These are phyloP conservation scores for Drosophila erecta DNA, from an alignment of 1,140 invertebrate species.

Conservation along the genomic window DNA sequence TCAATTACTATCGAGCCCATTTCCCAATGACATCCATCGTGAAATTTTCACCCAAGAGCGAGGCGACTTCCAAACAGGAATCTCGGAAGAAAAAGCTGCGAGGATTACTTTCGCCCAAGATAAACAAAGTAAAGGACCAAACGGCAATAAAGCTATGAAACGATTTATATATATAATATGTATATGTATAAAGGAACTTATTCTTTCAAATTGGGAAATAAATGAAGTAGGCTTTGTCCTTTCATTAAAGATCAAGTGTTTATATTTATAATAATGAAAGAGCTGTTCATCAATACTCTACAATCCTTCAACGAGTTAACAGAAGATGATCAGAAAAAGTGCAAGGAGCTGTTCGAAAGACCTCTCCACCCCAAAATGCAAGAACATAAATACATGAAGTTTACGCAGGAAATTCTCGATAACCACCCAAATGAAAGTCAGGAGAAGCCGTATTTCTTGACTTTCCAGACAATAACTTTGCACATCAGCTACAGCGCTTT, in stretches of 20 bases:
- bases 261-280: not conserved
- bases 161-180: too few relatives aligned
- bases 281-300: not conserved
- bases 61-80: not conserved
- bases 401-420: not conserved
- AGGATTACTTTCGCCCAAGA: not conserved
- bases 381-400: not conserved
- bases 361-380: not conserved
- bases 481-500: not conserved
- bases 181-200: too few relatives aligned
- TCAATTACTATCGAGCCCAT: not conserved
- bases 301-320: conserved; percentile 4
- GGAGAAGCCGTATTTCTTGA: not conserved
- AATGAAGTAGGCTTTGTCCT: not conserved
- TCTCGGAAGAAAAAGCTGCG: not conserved
- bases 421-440: not conserved
- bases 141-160: too few relatives aligned
- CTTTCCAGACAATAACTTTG: not conserved
- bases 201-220: not conserved
- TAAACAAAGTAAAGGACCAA: not conserved
- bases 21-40: conserved; percentile 11
- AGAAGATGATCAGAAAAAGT: not conserved
- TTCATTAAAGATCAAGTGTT: not conserved
- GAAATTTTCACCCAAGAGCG: not conserved
- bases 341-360: not conserved